phyloP scores from a whole-genome alignment of 1,140 invertebrate genomes.

The Drosophila paulistorum region DNA sequence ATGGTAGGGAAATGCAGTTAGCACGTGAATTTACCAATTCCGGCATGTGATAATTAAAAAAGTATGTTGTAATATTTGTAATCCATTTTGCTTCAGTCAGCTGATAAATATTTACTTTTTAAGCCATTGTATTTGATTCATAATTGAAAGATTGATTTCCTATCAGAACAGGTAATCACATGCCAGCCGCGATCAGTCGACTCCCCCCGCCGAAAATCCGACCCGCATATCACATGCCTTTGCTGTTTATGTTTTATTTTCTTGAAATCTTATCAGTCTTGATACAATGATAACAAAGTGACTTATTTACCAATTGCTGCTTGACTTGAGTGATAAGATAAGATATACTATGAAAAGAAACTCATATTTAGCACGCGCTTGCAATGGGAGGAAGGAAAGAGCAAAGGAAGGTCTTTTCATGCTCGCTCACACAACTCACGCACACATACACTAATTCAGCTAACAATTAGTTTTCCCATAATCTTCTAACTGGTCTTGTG shows the following conservation, averaged over 20 bases:
- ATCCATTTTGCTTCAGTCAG: slow-evolving; percentile 22
- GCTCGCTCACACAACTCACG: neutral
- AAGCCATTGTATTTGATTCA: slow-evolving; percentile 5
- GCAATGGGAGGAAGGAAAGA: slow-evolving; percentile 13
- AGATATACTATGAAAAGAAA: slow-evolving; percentile 35
- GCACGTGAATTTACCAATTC: neutral
- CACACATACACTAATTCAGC: slow-evolving; percentile 22
- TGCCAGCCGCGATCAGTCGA: slow-evolving; percentile 67
- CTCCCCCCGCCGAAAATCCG: slow-evolving; percentile 8
- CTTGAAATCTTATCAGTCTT: slow-evolving; percentile 36
- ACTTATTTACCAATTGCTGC: slow-evolving; percentile 75
- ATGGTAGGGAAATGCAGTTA: slow-evolving; percentile 1
- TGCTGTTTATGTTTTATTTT: slow-evolving; percentile 1
- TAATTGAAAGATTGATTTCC: slow-evolving; percentile 7
- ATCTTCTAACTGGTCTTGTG: slow-evolving; percentile 61
- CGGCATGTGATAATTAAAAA: slow-evolving; percentile 5
- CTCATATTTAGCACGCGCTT: slow-evolving; percentile 50
- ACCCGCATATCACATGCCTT: slow-evolving; percentile 60
- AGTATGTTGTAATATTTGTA: slow-evolving; percentile 18
- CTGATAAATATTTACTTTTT: slow-evolving; percentile 35
- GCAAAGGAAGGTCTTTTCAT: slow-evolving; percentile 9
- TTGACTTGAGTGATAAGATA: slow-evolving; percentile 63
- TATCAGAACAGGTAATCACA: slow-evolving; percentile 58
- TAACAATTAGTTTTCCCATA: slow-evolving; percentile 65
- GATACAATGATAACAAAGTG: slow-evolving; percentile 58